Evolutionary conservation across 2,888 invertebrate genomes (phyloP).

Genomic region (Agrochola macilenta): DNA sequence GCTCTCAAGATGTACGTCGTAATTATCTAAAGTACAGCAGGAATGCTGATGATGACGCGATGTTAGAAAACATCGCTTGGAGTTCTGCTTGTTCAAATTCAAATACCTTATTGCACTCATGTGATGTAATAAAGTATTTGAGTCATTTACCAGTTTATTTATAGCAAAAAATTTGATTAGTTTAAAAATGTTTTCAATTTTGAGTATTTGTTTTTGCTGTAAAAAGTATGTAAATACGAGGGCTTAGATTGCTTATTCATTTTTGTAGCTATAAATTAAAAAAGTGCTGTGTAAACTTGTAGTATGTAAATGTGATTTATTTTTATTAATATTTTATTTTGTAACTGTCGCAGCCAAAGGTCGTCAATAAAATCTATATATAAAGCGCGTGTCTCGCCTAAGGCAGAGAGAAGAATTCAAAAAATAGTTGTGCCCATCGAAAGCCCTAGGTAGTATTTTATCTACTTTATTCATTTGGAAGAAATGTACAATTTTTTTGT

Average conservation of each 20-base stretch:
- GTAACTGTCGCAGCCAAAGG: conserved; percentile 40
- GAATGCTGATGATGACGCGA: not conserved
- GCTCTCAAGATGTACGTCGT: not conserved
- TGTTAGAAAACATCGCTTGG: conserved; percentile 20
- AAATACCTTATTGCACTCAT: conserved; percentile 11
- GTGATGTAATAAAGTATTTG: conserved; percentile 22
- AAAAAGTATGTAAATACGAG: conserved; percentile 14
- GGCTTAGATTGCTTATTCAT: conserved; percentile 2
- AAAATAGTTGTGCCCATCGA: conserved; percentile 77
- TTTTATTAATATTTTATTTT: conserved; percentile 47
- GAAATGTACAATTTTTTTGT: not conserved
- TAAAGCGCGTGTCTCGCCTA: conserved; percentile 66
- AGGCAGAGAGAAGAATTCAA: conserved; percentile 70
- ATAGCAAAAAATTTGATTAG: conserved; percentile 10
- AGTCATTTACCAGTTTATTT: conserved; percentile 1
- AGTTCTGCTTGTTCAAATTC: conserved; percentile 44
- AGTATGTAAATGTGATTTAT: conserved; percentile 6
- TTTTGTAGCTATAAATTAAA: conserved; percentile 5
- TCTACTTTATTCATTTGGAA: conserved; percentile 17
- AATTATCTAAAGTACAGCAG: not conserved
- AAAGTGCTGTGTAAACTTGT: not conserved
- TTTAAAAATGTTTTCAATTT: not conserved
- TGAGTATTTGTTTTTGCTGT: conserved; percentile 13
- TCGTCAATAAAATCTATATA: conserved; percentile 46
- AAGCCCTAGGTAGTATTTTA: conserved; percentile 71